A percentile compares a stretch with the other conserved stretches of the same genome.
These are phyloP conservation scores for Amazona vittata DNA, from an alignment of 2,113 vertebrate genomes.

Conservation along the genomic window DNA sequence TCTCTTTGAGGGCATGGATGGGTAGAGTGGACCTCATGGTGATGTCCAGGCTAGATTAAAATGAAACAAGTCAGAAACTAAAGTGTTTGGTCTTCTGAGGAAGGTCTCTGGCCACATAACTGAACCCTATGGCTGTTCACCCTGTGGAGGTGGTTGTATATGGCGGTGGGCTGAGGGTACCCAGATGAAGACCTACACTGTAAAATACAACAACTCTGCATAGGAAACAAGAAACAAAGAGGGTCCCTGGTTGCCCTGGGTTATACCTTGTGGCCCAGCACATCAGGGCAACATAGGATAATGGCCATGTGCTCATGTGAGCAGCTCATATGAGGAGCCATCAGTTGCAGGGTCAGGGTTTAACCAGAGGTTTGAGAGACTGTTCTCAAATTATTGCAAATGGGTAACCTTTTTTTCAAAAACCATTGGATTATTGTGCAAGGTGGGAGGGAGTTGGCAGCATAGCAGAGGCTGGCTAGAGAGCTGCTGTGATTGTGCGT, in stretches of 20 bases:
- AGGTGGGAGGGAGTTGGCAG: not conserved
- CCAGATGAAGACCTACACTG: not conserved
- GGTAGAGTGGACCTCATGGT: not conserved
- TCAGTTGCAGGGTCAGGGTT: not conserved
- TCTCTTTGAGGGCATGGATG: not conserved
- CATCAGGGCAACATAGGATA: accelerated
- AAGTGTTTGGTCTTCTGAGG: not conserved
- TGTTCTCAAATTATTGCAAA: not conserved
- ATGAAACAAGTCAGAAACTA: not conserved
- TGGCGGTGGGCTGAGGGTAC: not conserved
- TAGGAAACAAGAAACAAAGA: not conserved
- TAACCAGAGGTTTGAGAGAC: not conserved
- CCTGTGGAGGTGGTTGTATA: not conserved
- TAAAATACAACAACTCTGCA: not conserved
- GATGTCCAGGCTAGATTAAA: not conserved
- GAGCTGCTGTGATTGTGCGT: not conserved
- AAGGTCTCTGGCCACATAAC: not conserved
- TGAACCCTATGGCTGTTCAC: not conserved
- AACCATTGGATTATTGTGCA: not conserved
- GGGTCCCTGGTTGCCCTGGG: not conserved
- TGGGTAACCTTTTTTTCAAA: not conserved
- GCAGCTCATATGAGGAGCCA: not conserved
- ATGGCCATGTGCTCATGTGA: accelerated
- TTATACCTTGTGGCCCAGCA: too few species aligned
- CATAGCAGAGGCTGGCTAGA: not conserved